These are phyloP conservation scores for Melieria picta DNA, from an alignment of 2,888 invertebrate species.

Conservation along the genomic window DNA sequence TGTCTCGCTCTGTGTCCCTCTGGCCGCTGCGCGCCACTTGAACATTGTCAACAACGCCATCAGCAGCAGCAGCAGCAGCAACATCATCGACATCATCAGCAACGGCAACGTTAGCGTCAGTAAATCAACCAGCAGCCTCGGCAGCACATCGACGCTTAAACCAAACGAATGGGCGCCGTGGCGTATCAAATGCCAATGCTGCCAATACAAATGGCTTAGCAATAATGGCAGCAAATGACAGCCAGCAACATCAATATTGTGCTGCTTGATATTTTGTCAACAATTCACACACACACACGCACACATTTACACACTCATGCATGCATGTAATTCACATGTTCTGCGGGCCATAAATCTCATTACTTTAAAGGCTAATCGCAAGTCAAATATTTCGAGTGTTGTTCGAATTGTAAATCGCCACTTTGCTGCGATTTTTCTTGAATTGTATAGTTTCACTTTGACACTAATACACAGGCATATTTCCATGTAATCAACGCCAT, in stretches of 20 bases:
- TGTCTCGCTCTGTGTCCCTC: background rate
- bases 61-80: background rate
- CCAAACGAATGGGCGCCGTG: background rate
- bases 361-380: no score
- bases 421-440: no score
- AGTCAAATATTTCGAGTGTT: no score
- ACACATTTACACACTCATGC: constrained; percentile 32
- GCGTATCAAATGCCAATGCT: background rate
- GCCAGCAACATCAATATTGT: background rate
- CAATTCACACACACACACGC: background rate
- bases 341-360: background rate
- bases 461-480: no score
- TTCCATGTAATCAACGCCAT: no score
- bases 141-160: no score
- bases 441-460: no score
- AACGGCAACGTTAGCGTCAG: background rate
- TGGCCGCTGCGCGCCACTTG: no score
- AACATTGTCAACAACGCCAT: constrained; percentile 15
- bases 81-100: background rate
- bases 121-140: background rate
- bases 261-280: constrained; percentile 8
- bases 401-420: no score
- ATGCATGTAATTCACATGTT: constrained; percentile 14
- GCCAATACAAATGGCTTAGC: background rate
- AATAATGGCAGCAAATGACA: background rate